phyloP scores from a whole-genome alignment of 92 coral and sea anemone species.

The Diadumene lineata region DNA sequence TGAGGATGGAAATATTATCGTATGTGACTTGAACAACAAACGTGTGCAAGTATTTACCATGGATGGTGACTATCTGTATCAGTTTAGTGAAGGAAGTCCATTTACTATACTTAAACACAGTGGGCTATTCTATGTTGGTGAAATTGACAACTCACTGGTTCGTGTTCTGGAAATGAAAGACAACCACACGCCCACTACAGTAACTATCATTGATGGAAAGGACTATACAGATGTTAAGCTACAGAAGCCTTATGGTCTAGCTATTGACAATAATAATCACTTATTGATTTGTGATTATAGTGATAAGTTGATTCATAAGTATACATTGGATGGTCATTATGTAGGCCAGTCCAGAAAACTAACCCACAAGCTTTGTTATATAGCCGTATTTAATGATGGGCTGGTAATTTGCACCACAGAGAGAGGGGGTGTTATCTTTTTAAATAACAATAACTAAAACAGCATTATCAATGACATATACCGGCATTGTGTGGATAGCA shows the following conservation, averaged over 20 bases:
- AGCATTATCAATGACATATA: no score
- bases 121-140: conserved; percentile 20
- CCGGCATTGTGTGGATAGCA: no score
- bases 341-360: conserved; percentile 21
- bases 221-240: not conserved
- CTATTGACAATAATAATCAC: conserved; percentile 24
- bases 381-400: conserved; percentile 10
- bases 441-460: not conserved
- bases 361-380: not conserved
- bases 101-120: not conserved
- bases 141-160: conserved; percentile 3
- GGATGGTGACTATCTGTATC: conserved; percentile 23
- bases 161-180: conserved; percentile 19
- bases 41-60: conserved; percentile 19
- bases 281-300: conserved; percentile 39
- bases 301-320: conserved; percentile 31
- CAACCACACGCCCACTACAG: not conserved
- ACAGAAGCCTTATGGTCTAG: conserved; percentile 7
- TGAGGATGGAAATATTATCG: conserved; percentile 20
- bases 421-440: not conserved
- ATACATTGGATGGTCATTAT: conserved; percentile 48
- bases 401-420: conserved; percentile 5
- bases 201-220: conserved; percentile 2
- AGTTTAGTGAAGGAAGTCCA: not conserved
- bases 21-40: not conserved